Conservation (phyloP, 2,797 vertebrate genomes). For the Cynopterus sphinx region DNA sequence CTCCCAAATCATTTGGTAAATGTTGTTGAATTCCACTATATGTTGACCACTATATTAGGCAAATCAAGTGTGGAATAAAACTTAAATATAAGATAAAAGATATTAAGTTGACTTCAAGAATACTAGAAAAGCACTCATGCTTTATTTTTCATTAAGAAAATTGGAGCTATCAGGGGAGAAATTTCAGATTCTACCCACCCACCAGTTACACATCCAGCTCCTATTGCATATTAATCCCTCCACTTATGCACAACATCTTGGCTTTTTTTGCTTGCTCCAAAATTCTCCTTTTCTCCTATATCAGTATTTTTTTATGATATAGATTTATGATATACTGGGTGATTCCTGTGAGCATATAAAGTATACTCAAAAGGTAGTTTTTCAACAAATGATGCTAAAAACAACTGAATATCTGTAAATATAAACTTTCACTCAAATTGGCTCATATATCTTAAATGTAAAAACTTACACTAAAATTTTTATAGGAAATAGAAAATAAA, state of each 20-base stretch:
- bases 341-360: neutral
- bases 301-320: neutral
- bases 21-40: neutral
- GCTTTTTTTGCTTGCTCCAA: neutral
- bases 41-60: neutral
- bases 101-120: neutral
- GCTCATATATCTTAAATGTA: neutral
- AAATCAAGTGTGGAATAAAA: neutral
- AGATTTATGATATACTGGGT: neutral
- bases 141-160: slow-evolving; percentile 18
- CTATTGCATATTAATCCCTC: neutral
- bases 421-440: slow-evolving; percentile 2
- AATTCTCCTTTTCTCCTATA: neutral
- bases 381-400: neutral
- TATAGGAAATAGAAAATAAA: neutral
- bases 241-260: neutral
- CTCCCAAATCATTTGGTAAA: neutral
- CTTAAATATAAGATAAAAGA: neutral
- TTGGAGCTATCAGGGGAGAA: neutral
- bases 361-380: neutral
- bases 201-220: neutral
- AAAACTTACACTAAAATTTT: neutral
- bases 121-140: neutral
- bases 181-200: neutral
- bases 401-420: neutral